A percentile compares a stretch with the other conserved stretches of the same genome.
These are phyloP conservation scores for Conistra vaccinii DNA, from an alignment of 2,888 invertebrate genomes.

Conservation along the genomic window DNA sequence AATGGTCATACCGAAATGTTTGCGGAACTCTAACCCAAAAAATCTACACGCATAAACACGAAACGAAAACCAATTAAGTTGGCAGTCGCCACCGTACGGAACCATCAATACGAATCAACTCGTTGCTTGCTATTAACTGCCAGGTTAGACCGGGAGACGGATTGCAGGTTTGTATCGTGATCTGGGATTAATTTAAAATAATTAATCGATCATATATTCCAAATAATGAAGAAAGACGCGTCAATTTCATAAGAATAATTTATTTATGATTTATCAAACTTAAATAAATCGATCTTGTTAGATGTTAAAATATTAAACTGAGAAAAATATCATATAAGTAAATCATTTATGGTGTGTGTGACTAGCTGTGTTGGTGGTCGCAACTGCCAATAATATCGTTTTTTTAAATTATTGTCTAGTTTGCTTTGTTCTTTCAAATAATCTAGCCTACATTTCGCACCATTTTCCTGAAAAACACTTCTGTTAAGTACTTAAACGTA, in stretches of 20 bases:
- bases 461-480: background rate
- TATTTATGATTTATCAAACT: background rate
- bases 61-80: slow-evolving; percentile 80
- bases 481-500: background rate
- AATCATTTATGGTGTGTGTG: background rate
- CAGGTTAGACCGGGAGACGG: slow-evolving; percentile 69
- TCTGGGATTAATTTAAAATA: background rate
- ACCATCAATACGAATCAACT: slow-evolving; percentile 80
- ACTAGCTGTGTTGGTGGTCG: background rate
- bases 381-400: background rate
- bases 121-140: slow-evolving; percentile 77
- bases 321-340: background rate
- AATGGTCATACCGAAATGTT: background rate
- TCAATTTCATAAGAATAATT: background rate
- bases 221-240: background rate
- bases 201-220: background rate
- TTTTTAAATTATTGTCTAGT: background rate
- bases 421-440: background rate
- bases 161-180: background rate
- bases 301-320: background rate
- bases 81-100: slow-evolving; percentile 75
- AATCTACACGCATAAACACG: slow-evolving; percentile 70
- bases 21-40: slow-evolving; percentile 60
- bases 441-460: too few relatives aligned
- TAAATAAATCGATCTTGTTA: background rate